Evolutionary conservation across 2,113 vertebrate species (phyloP).

Genomic region (Archocentrus centrarchus): DNA sequence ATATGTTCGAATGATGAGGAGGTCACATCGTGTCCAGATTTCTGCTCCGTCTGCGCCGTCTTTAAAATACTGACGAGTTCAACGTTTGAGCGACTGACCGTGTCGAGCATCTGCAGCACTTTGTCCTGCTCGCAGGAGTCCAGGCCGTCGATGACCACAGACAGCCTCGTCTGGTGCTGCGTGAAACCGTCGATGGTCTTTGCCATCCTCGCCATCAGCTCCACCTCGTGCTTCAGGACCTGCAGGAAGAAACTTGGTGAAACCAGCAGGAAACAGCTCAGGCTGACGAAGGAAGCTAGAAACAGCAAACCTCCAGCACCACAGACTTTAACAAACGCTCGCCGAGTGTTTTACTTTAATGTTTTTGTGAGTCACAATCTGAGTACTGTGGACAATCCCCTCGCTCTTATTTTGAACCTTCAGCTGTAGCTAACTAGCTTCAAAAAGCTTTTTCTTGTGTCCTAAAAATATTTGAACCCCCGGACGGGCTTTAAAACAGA

Average conservation of each 20-base stretch:
- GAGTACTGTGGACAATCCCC: not conserved
- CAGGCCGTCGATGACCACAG: constrained; percentile 95
- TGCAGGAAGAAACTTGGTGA: constrained; percentile 46
- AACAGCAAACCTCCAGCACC: not conserved
- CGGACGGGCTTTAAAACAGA: too few relatives aligned
- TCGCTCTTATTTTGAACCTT: not conserved
- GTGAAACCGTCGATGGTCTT: constrained; percentile 97
- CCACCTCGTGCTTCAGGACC: constrained; percentile 97
- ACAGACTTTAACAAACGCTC: too few relatives aligned
- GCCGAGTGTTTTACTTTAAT: too few relatives aligned
- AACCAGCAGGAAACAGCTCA: not conserved
- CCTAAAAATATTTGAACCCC: too few relatives aligned
- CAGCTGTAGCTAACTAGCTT: not conserved
- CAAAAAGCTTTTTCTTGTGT: too few relatives aligned
- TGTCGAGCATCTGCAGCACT: constrained; percentile 98
- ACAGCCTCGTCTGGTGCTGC: constrained; percentile 95
- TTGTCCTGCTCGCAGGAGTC: constrained; percentile 99
- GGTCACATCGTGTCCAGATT: not conserved
- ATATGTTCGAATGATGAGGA: not conserved
- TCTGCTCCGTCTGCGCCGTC: not conserved
- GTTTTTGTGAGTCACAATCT: too few relatives aligned
- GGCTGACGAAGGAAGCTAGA: not conserved
- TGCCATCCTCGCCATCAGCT: constrained; percentile 97
- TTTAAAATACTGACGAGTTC: not conserved
- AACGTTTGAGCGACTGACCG: constrained; percentile 75